Percentiles rank a stretch among this genome's conserved stretches.
Evolutionary conservation across 1,140 invertebrate genomes (phyloP).

Genomic region (Pollicipes pollicipes): DNA sequence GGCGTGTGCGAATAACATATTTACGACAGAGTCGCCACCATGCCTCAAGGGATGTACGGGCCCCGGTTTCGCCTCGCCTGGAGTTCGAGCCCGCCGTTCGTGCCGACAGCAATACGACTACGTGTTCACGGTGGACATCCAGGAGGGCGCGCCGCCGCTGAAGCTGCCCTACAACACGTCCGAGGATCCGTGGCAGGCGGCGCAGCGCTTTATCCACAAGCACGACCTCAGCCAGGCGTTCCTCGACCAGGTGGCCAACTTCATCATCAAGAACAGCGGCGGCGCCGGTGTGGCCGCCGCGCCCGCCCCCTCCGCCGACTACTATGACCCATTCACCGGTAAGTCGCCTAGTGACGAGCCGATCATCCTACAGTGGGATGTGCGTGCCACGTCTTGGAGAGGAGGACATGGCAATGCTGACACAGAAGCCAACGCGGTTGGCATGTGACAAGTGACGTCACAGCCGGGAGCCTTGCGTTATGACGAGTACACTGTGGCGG

Average conservation of each 20-base stretch:
- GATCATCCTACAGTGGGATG: constrained; percentile 10
- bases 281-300: constrained; percentile 23
- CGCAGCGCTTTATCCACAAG: constrained; percentile 43
- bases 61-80: too few species aligned
- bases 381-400: too few species aligned
- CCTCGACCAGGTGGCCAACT: constrained; percentile 87
- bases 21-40: too few species aligned
- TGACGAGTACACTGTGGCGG: too few species aligned
- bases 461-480: constrained; percentile 16
- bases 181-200: constrained; percentile 45
- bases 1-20: too few species aligned
- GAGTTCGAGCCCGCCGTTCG: constrained; percentile 29
- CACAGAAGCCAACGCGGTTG: too few species aligned
- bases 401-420: too few species aligned
- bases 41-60: too few species aligned
- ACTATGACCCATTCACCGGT: constrained; percentile 14
- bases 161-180: constrained; percentile 77
- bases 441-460: too few species aligned
- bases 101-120: constrained; percentile 58
- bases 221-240: constrained; percentile 69
- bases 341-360: constrained; percentile 54
- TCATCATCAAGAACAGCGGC: constrained; percentile 66
- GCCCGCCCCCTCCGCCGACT: constrained; percentile 7
- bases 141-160: constrained; percentile 65
- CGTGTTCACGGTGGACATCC: constrained; percentile 84